A percentile compares a stretch with the other conserved stretches of the same genome.
Evolutionary conservation across 2,888 invertebrate species (phyloP).

Genomic region (Cryptus armator): DNA sequence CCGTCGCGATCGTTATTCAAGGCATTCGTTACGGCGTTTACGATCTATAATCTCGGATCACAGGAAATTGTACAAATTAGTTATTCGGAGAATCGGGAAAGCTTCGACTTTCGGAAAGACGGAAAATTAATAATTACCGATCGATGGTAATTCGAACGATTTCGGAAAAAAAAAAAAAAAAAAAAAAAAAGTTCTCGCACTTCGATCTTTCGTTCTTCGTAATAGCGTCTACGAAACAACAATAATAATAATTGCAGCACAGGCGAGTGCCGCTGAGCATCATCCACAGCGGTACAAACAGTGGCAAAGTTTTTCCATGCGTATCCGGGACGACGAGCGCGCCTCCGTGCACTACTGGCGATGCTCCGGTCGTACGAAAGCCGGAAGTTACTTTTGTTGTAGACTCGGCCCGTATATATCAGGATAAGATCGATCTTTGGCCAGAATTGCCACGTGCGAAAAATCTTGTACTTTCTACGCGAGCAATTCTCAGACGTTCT

Average conservation of each 20-base stretch:
- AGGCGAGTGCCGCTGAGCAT: not conserved
- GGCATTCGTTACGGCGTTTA: not conserved
- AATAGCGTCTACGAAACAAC: not conserved
- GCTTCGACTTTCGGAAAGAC: too few relatives aligned
- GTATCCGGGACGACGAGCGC: conserved; percentile 41
- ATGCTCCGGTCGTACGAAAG: conserved; percentile 33
- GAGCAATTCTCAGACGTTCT: conserved; percentile 26
- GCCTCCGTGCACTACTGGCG: conserved; percentile 11
- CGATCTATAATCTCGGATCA: not conserved
- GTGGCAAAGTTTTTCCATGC: conserved; percentile 48
- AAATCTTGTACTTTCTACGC: not conserved
- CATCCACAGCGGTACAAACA: not conserved
- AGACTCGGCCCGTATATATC: not conserved
- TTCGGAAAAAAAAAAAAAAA: too few relatives aligned
- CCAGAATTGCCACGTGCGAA: conserved; percentile 2
- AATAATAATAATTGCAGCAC: not conserved
- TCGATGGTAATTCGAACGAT: not conserved
- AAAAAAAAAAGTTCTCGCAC: not conserved
- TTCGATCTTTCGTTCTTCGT: not conserved
- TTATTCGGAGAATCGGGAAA: too few relatives aligned
- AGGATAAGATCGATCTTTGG: conserved; percentile 38
- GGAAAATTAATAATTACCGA: too few relatives aligned
- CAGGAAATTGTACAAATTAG: too few relatives aligned
- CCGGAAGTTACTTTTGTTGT: conserved; percentile 43
- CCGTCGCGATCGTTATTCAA: conserved; percentile 3